Evolutionary conservation across 2,888 invertebrate species (phyloP), one percentile per base, ranked within the genome.

Genomic region (Cryptocephalus primarius): DNA sequence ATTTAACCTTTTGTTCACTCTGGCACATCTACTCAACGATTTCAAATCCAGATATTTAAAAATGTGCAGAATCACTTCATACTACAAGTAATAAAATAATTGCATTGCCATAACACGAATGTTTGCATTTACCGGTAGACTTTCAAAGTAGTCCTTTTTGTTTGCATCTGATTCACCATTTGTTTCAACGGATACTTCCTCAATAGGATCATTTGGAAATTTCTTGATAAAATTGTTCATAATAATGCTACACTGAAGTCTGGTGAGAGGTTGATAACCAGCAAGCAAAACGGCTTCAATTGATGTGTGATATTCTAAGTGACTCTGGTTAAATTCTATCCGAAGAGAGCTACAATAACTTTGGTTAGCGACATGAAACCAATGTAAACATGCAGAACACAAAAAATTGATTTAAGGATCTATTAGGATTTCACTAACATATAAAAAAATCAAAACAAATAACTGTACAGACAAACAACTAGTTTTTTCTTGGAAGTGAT

Each of bases 221-320:
- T 11, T 36, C 36, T 36, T 12, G 36, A 40, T 40, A 6, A 22
- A 22, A 22, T 6, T 6, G 6, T 22, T 22, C 22, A 22, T 22
- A 4, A 22, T 22, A 22, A 22, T 6, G 6, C 22, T 22, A 6
- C 22, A 22, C 6, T 22, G 22, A 22, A 22, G 22, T 22, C 3
- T 22, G 22, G 22, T 22, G 22, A 22, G 22, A 22, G 22, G 22
- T 52, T 59, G 56, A 47, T 59, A 64, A 0, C 93, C 93, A 55
- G 81, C 80, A 33, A 93, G 71, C 51, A 86, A 69, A 1, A 94
- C 82, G 11, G 88, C 90, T 72, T 94, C 93, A 44, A 94, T 70
- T 63, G 90, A 88, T 10, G 89, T 88, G 65, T 92, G 92, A 67
- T 93, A 92, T 39, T 85, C 81, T 44, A 90, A 73, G 45, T 79